phyloP scores from a whole-genome alignment of 2,888 invertebrate genomes.

The Drosophila rellima region DNA sequence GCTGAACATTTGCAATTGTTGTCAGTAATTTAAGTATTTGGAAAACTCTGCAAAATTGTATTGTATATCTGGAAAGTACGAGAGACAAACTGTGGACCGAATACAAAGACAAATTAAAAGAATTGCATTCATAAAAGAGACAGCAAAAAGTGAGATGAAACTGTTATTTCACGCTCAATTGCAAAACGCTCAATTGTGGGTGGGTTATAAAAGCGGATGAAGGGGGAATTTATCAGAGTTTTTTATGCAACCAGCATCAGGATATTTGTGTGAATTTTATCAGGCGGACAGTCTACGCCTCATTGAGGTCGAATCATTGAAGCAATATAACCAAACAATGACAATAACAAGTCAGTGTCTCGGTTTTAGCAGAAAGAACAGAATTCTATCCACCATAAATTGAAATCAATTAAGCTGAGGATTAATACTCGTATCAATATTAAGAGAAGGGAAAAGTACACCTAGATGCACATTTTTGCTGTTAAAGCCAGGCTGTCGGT shows the following conservation, averaged over 20 bases:
- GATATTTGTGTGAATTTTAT: conserved; percentile 49
- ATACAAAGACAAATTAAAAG: conserved; percentile 19
- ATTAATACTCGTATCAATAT: neutral
- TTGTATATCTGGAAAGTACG: neutral
- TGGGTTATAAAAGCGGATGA: neutral
- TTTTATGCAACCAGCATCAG: conserved; percentile 36
- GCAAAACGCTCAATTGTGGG: conserved; percentile 56
- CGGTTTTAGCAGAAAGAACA: neutral
- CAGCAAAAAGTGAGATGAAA: conserved; percentile 44
- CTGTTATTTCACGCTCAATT: conserved; percentile 71
- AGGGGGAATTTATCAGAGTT: conserved; percentile 32
- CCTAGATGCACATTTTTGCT: neutral
- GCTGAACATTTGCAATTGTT: neutral
- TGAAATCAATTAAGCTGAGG: conserved; percentile 20
- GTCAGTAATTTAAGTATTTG: neutral
- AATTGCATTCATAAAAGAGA: conserved; percentile 36
- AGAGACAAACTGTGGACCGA: neutral
- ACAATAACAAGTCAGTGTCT: conserved; percentile 9
- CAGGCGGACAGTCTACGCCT: conserved; percentile 30
- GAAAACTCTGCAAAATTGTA: neutral
- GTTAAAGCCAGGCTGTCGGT: neutral
- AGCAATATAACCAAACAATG: conserved; percentile 18
- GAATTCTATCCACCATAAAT: neutral
- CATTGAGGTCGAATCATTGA: conserved; percentile 23
- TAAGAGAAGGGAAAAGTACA: neutral